Base-by-base conservation (phyloP, 2,113 vertebrate genomes). In the Planiliza haematocheilus region DNA sequence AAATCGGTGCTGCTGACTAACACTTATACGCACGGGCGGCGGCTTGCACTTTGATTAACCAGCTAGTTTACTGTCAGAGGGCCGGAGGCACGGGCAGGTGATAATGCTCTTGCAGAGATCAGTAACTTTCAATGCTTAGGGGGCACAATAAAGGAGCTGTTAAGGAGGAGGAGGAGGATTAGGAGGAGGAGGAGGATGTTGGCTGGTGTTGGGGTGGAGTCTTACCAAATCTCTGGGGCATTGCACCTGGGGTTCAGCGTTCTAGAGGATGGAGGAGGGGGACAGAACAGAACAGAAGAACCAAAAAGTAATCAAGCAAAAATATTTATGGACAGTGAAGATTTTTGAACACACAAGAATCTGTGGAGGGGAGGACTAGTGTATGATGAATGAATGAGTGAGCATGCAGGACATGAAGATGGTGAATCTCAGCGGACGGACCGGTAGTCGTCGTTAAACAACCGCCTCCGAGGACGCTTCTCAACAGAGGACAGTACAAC, bases 191-290 rank as follows among this genome's bases (percentile, higher is more conserved):
- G 50, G 42, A 30, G 51, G 24, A 42, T 59, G 39, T 62, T 52
- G 62, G 70, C 2, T 21, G 1, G 64, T 68, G 72, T 81, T 7
- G 41, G 43, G 82, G 73, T 52, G 70, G 77, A 63, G 56, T 85
- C 92, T 93, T 91, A 94, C 93, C 92, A 84, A 74, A 71, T 93
- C 92, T 90, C 83, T 77, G 79, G 78, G 81, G 70, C 62, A 66
- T 49, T 91, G 92, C 81, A 75, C 83, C 88, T 87, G 86, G 67
- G 84, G 74, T 69, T 93, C 91, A 9, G 86, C 67, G 4, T 58
- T 93, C 92, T 93, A 79, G 70, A 89, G 72, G 82, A 80, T 21
- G 61, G 50, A 77, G 51, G 68, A n/a, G 49, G 38, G 20, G 45
- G 5, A 30, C 24, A 30, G 63, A 30, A 30, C 24, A 30, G 63